Conservation (phyloP, 2,888 invertebrate genomes). For the Calameuta pallipes region DNA sequence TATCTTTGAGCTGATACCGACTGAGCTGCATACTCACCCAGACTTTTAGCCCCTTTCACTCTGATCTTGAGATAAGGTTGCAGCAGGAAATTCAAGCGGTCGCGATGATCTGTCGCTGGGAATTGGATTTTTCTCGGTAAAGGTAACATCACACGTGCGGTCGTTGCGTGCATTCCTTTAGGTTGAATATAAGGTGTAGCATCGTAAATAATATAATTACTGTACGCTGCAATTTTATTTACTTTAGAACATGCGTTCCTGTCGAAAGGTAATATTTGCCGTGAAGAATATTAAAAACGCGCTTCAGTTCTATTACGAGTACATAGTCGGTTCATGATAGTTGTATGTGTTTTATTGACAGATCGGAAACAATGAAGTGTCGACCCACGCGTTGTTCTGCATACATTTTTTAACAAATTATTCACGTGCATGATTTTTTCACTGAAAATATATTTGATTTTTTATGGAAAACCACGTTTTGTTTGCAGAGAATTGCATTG, state of each 20-base stretch:
- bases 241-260: not conserved
- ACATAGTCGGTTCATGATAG: not conserved
- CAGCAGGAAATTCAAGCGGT: too few relatives aligned
- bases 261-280: not conserved
- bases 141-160: too few relatives aligned
- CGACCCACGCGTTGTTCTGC: not conserved
- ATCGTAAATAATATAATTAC: not conserved
- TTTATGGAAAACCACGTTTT: not conserved
- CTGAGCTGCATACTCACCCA: too few relatives aligned
- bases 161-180: not conserved
- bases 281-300: not conserved
- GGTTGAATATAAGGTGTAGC: not conserved
- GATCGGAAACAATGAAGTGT: not conserved
- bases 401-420: not conserved
- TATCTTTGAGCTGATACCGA: too few relatives aligned
- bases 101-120: too few relatives aligned
- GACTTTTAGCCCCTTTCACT: too few relatives aligned
- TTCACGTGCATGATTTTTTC: not conserved
- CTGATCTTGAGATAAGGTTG: too few relatives aligned
- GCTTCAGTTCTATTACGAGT: not conserved
- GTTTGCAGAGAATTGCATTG: not conserved
- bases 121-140: too few relatives aligned
- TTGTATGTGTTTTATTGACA: not conserved
- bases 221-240: not conserved
- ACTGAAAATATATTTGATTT: not conserved